A percentile compares a stretch with the other conserved stretches of the same genome.
Evolutionary conservation across 2,797 vertebrate species (phyloP).

Genomic region (Phataginus tricuspis): DNA sequence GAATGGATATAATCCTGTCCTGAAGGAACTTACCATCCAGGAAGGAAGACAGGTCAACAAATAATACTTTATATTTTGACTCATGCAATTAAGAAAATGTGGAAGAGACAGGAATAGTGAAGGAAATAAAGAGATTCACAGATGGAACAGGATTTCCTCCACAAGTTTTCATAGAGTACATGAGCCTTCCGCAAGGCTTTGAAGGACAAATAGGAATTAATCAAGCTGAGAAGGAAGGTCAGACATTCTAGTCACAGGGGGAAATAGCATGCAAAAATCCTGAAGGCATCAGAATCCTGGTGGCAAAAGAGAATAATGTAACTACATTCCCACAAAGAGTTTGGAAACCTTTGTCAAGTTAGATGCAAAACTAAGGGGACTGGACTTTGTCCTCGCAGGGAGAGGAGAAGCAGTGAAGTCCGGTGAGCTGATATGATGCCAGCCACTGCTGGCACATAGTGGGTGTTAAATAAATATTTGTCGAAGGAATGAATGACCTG

Average conservation of each 20-base stretch:
- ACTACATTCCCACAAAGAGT: too few species aligned
- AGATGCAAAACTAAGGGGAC: not conserved
- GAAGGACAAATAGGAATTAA: not conserved
- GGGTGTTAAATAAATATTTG: not conserved
- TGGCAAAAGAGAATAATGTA: not conserved
- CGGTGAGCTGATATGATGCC: not conserved
- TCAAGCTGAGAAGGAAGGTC: not conserved
- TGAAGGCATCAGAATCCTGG: not conserved
- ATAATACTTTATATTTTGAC: not conserved
- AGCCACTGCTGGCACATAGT: too few species aligned
- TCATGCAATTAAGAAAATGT: not conserved
- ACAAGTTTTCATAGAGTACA: not conserved
- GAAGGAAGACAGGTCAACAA: not conserved
- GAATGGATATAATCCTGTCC: not conserved
- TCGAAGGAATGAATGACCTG: not conserved
- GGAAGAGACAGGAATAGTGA: not conserved
- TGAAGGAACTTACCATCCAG: not conserved
- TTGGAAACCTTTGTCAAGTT: not conserved
- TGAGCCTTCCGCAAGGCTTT: not conserved
- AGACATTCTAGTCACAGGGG: not conserved
- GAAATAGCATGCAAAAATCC: not conserved
- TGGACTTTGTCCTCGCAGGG: not conserved
- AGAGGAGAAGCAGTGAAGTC: not conserved
- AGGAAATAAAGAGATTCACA: not conserved
- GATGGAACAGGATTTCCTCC: not conserved